Conservation (phyloP, 23 tunicate genomes). For the Ascidia mentula region DNA sequence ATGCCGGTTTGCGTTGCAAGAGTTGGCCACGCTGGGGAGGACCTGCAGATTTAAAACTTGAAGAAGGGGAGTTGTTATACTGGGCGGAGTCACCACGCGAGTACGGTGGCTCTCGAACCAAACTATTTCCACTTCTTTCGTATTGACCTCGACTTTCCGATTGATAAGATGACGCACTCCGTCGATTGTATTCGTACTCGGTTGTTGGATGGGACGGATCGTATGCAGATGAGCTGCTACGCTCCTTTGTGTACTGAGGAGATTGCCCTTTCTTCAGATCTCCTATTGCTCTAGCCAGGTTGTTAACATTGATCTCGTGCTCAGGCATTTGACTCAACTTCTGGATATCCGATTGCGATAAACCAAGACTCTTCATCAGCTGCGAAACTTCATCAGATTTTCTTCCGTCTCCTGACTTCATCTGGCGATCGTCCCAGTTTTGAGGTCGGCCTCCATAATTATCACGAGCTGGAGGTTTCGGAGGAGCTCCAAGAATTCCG, state of each 20-base stretch:
- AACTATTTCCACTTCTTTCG: neutral
- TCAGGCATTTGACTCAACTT: constrained; percentile 74
- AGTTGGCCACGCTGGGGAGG: neutral
- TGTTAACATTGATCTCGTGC: constrained; percentile 33
- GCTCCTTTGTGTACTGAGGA: neutral
- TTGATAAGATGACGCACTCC: neutral
- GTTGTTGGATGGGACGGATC: neutral
- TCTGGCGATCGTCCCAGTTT: neutral
- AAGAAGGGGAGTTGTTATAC: neutral
- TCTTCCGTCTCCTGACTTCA: neutral
- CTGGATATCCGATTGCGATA: constrained; percentile 64
- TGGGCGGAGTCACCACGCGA: neutral
- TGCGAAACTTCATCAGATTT: constrained; percentile 39
- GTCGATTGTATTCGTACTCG: neutral
- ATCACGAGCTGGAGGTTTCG: neutral
- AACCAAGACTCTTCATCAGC: constrained; percentile 53
- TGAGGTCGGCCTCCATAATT: neutral
- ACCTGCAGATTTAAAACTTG: constrained; percentile 8
- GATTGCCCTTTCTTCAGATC: constrained; percentile 15
- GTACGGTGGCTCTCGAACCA: neutral
- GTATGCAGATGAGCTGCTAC: neutral
- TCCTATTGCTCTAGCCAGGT: constrained; percentile 55
- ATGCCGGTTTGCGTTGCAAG: neutral
- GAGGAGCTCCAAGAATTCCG: constrained; percentile 5
- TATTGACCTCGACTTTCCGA: neutral